Percentiles rank a stretch among this genome's conserved stretches.
These are phyloP conservation scores for Manis crassicaudata DNA, from an alignment of 2,797 vertebrate species.

Conservation along the genomic window DNA sequence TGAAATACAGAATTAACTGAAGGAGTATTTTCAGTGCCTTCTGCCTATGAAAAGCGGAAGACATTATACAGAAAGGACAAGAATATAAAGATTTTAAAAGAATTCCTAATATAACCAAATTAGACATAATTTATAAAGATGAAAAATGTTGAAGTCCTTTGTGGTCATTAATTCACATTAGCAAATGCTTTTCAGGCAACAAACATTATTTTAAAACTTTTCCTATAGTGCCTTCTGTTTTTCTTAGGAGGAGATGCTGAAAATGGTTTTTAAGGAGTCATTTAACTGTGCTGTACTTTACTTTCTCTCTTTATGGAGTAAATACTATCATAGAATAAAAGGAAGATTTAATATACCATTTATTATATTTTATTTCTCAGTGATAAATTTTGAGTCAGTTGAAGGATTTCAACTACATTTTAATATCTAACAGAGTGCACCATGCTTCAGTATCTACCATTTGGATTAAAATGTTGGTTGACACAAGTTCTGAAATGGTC, in stretches of 20 bases:
- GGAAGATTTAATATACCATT: background rate
- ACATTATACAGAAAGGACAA: background rate
- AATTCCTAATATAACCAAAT: background rate
- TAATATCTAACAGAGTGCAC: background rate
- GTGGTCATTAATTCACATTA: background rate
- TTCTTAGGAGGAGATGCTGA: background rate
- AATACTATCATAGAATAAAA: slow-evolving; percentile 26
- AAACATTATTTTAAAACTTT: background rate
- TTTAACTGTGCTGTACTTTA: background rate
- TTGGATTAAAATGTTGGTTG: background rate
- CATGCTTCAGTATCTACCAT: background rate
- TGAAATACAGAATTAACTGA: background rate
- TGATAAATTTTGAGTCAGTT: background rate
- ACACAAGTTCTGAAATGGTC: background rate
- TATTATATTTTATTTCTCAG: slow-evolving; percentile 26
- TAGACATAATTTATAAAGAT: background rate
- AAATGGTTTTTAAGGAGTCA: slow-evolving; percentile 5
- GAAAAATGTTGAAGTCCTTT: background rate
- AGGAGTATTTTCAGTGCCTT: background rate
- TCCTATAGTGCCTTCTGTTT: background rate
- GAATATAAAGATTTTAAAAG: background rate
- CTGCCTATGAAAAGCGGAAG: background rate
- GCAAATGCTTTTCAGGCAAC: background rate
- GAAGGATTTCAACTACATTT: background rate
- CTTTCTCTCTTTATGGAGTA: background rate